Percentiles rank a stretch among this genome's conserved stretches.
These are phyloP conservation scores for Julus scandinavius DNA, from an alignment of 2,888 invertebrate genomes.

Conservation along the genomic window DNA sequence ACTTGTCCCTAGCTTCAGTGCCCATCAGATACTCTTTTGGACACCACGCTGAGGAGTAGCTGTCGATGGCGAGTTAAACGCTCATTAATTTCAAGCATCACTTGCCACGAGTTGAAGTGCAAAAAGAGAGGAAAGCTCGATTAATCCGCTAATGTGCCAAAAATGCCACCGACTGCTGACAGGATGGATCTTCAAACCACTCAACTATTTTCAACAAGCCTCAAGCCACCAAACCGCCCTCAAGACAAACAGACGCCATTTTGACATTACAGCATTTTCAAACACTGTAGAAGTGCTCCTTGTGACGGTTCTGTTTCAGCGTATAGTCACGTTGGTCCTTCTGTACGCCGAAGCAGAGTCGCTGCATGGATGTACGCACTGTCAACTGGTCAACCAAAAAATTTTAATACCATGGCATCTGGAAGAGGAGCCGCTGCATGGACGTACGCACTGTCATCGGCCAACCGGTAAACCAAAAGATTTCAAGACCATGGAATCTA, in stretches of 20 bases:
- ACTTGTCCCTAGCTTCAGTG: neutral
- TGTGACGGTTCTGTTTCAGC: slow-evolving; percentile 56
- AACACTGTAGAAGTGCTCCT: slow-evolving; percentile 19
- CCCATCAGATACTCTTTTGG: neutral
- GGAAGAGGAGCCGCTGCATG: slow-evolving; percentile 53
- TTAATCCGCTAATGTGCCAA: slow-evolving; percentile 30
- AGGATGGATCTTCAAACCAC: neutral
- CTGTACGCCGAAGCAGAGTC: slow-evolving; percentile 57
- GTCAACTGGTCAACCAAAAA: neutral
- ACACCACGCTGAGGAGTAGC: neutral
- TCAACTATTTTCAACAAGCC: neutral
- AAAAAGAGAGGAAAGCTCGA: neutral
- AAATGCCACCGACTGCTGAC: neutral
- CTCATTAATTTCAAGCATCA: slow-evolving; percentile 6
- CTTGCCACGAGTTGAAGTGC: neutral
- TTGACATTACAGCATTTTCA: neutral
- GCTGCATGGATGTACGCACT: slow-evolving; percentile 30
- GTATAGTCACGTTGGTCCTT: slow-evolving; percentile 41
- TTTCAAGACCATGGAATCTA: no score
- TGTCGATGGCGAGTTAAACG: neutral
- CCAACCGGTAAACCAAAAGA: neutral
- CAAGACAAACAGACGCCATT: neutral
- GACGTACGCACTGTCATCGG: neutral
- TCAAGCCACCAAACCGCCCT: neutral
- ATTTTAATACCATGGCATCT: no score